Base-by-base conservation (phyloP, 2,888 invertebrate genomes). In the Homarus gammarus region DNA sequence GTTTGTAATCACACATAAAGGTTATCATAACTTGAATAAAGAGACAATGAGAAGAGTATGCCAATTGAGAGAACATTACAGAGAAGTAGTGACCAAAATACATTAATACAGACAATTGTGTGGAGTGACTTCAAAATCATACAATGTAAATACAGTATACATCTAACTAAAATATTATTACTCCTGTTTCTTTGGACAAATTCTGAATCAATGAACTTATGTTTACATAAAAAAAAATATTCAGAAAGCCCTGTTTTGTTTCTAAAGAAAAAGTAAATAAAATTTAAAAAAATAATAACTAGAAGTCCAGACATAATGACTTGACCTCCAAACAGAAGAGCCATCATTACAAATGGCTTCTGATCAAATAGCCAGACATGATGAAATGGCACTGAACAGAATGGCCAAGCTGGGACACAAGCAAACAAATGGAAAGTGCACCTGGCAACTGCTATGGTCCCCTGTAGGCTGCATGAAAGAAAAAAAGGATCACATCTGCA, bases 391-490 rank as follows among this genome's bases (percentile, higher is more conserved):
- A 36, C 64, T 61, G 40, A 84, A 84, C 75, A 75, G 40, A 86
- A 86, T 36, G 78, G 61, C 77, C 84, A 84, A 84, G 79, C 84
- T 56, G 85, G 84, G 79, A 40, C 70, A 90, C 83, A 88, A 87
- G 89, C 84, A 84, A 89, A 86, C 87, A 56, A 91, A 87, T 89
- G 70, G 56, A 88, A 87, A 81, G 90, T 92, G 92, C 92, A 92
- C 92, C 92, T 92, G 88, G 87, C 91, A 92, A 92, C 88, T 91
- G 90, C 87, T 88, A 90, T 88, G 82, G 84, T 92, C 92, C 87
- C 92, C 90, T 73, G 89, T 81, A 51, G 92, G 92, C 90, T 92
- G 92, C 91, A 91, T 91, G 91, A 91, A 91, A 91, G 88, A 88
- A 91, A 91, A 90, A 91, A 91, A 72, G 89, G 83, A 89, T 89